These are phyloP conservation scores for Malaclemys terrapin DNA, from an alignment of 2,113 vertebrate species.

Conservation along the genomic window DNA sequence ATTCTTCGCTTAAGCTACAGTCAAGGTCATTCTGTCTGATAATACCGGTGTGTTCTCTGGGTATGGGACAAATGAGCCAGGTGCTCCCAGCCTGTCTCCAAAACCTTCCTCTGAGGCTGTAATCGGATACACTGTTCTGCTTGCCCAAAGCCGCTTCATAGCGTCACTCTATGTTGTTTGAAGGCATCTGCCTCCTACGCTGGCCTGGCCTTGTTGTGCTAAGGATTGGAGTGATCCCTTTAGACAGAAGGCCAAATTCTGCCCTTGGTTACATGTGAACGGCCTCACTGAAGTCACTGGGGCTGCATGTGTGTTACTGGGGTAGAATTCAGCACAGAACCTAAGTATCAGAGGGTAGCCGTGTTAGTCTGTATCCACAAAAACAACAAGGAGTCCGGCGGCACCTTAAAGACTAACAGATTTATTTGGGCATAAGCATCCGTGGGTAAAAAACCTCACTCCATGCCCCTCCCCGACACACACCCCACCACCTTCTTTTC, in stretches of 20 bases:
- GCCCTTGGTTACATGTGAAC: neutral
- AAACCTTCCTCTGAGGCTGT: neutral
- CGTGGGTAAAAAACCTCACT: neutral
- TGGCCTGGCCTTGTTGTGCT: neutral
- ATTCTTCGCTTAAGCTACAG: too few species aligned
- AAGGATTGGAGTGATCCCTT: neutral
- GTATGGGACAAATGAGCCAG: neutral
- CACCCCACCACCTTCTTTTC: neutral
- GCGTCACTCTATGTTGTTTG: neutral
- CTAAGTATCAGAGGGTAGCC: too few species aligned
- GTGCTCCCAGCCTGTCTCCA: neutral
- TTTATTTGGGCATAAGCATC: too few species aligned
- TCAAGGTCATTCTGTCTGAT: neutral
- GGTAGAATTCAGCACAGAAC: neutral
- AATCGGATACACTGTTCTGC: neutral
- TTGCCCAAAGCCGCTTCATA: neutral
- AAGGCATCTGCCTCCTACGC: neutral
- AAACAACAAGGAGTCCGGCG: too few species aligned
- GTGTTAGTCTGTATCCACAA: too few species aligned
- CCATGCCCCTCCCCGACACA: too few species aligned
- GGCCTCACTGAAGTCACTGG: neutral
- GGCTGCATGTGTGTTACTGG: neutral
- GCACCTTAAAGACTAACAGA: too few species aligned
- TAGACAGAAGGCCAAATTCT: neutral
- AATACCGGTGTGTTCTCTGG: neutral